A percentile compares a stretch with the other conserved stretches of the same genome.
Evolutionary conservation across 2,797 vertebrate species (phyloP).

Genomic region (Sparus aurata): DNA sequence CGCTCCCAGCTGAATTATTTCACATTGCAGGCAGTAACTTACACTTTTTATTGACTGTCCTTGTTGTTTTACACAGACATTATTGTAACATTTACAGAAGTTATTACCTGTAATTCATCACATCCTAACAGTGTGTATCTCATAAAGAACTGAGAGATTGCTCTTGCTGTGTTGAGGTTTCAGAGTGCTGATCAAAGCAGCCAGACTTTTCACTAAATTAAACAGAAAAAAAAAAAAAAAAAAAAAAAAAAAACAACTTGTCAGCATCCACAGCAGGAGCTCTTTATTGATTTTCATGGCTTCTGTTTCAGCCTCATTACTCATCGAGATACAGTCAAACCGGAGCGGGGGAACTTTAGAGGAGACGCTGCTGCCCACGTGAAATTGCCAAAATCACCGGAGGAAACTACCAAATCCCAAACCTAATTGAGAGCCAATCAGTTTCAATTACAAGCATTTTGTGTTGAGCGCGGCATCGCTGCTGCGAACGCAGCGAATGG

Average conservation of each 20-base stretch:
- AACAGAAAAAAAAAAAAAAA: constrained; percentile 28
- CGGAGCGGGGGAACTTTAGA: constrained; percentile 20
- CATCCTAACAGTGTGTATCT: not conserved
- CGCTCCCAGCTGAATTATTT: constrained; percentile 41
- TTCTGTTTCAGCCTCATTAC: constrained; percentile 66
- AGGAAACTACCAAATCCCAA: constrained; percentile 51
- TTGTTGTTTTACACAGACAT: constrained; percentile 30
- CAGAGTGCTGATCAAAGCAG: constrained; percentile 68
- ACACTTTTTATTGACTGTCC: constrained; percentile 4
- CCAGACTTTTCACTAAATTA: constrained; percentile 61
- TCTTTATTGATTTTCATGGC: constrained; percentile 65
- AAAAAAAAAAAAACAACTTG: constrained; percentile 27
- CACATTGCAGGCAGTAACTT: constrained; percentile 25
- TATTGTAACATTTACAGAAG: constrained; percentile 37
- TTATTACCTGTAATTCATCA: constrained; percentile 46
- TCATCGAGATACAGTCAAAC: constrained; percentile 41
- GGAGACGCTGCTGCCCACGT: constrained; percentile 36
- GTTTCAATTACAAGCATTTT: constrained; percentile 47
- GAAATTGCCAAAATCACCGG: constrained; percentile 45
- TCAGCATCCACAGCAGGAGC: constrained; percentile 47
- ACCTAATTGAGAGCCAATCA: constrained; percentile 51
- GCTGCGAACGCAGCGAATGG: constrained; percentile 21
- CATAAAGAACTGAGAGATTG: not conserved
- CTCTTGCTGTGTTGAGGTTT: constrained; percentile 30
- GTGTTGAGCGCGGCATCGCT: not conserved